Evolutionary conservation across 1,140 invertebrate species (phyloP), one percentile per base, ranked within the genome.

Genomic region (Nephila pilipes): DNA sequence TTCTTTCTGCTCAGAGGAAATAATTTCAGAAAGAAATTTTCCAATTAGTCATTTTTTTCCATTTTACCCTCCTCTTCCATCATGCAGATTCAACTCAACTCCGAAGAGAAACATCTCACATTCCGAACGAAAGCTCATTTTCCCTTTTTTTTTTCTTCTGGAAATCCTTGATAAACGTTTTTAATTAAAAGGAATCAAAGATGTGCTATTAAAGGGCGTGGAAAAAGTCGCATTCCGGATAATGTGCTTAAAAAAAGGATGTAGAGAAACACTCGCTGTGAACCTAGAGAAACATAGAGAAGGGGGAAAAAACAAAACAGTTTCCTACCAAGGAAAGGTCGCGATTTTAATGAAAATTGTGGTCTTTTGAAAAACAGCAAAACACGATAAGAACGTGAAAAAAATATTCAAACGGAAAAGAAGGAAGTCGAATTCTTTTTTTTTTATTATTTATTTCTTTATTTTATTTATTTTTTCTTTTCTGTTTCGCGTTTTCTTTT

Each of bases 321-420:
- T 14, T n/a, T 55, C 54, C 54, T n/a, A 83, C 38, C n/a, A 75
- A 36, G 69, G 29, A 83, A 83, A 83, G 54, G 81, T 83, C 54
- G 54, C 38, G n/a, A 83, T 83, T 83, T 83, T 46, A 83, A 83
- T 83, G 81, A 83, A 83, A 83, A 83, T 83, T 83, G 81, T 83
- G 54, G 54, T 55, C 81, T 29, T 83, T 54, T 57, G 18, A 83
- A 10, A 55, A 81, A 20, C 36, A n/a, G 54, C 54, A 83, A 83
- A 83, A 83, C 54, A 83, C 38, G 81, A 83, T 83, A 83, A 83
- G 36, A n/a, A 55, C 2, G 36, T 16, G 25, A 83, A 81, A 83
- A 83, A 83, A 55, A 83, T 83, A 83, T 83, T 83, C 38, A 20
- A 83, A 83, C n/a, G 36, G 25, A 2, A 57, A 83, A 46, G 32